Conservation (phyloP, 2,888 invertebrate species). For the Brachycybe producta region DNA sequence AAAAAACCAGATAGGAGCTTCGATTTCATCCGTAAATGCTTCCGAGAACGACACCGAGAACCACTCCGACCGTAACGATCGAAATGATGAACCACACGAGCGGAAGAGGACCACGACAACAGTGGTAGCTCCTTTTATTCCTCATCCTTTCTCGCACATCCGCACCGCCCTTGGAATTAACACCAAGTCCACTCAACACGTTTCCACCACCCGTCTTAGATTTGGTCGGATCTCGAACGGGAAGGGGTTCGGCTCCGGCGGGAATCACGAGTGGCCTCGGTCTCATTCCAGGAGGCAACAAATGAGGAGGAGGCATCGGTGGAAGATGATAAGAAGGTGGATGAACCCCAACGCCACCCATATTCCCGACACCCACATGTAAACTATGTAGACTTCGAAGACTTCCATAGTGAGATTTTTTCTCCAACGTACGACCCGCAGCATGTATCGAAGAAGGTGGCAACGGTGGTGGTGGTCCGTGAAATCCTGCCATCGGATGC, state of each 20-base stretch:
- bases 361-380: not conserved
- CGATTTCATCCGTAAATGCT: conserved; percentile 19
- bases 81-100: conserved; percentile 21
- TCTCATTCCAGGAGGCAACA: conserved; percentile 23
- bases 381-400: conserved; percentile 14
- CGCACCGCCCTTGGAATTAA: not conserved
- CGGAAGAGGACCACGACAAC: conserved; percentile 20
- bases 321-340: conserved; percentile 18
- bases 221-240: conserved; percentile 24
- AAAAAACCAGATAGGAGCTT: no score
- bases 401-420: conserved; percentile 20
- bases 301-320: conserved; percentile 21
- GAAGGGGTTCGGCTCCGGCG: conserved; percentile 23
- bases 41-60: conserved; percentile 20
- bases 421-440: conserved; percentile 4
- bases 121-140: conserved; percentile 14
- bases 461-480: conserved; percentile 3
- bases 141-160: not conserved
- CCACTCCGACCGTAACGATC: conserved; percentile 20
- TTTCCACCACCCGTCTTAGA: conserved; percentile 10
- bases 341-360: not conserved
- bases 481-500: no score
- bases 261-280: conserved; percentile 24
- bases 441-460: conserved; percentile 3
- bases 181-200: not conserved